Conservation (phyloP, 2,797 vertebrate genomes). For the Coregonus suidteri region DNA sequence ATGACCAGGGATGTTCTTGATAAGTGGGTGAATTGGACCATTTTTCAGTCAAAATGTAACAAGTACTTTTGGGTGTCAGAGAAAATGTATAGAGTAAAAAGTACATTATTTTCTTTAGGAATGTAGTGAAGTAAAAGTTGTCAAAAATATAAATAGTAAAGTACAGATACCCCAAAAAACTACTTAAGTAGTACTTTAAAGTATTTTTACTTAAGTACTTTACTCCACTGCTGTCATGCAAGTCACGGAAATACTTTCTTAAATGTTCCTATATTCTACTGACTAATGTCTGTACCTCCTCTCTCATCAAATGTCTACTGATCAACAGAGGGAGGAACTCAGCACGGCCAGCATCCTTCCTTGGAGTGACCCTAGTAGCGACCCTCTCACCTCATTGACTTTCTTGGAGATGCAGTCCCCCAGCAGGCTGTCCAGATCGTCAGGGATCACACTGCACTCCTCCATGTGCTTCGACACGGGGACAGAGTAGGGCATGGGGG, state of each 20-base stretch:
- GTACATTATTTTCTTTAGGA: no score
- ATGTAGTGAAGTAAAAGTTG: no score
- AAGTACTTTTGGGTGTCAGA: no score
- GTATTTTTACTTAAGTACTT: no score
- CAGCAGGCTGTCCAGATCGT: conserved; percentile 87
- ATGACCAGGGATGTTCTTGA: no score
- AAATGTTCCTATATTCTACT: not conserved
- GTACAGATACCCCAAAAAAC: no score
- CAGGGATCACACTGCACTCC: conserved; percentile 87
- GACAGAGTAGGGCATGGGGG: conserved; percentile 79
- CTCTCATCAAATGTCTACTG: not conserved
- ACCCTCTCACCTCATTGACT: conserved; percentile 71
- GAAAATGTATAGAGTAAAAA: no score
- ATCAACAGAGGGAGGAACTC: not conserved
- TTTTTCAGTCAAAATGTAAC: no score
- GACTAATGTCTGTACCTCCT: not conserved
- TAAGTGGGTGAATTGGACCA: no score
- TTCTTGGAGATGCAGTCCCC: conserved; percentile 79
- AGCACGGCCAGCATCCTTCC: not conserved
- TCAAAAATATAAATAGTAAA: no score
- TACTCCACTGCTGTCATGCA: no score
- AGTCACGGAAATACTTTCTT: not conserved
- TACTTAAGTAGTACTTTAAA: no score
- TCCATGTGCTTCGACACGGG: conserved; percentile 89
- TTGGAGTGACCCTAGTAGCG: not conserved